These are phyloP conservation scores for Ectemnius cavifrons DNA, from an alignment of 2,888 invertebrate species.

Conservation along the genomic window DNA sequence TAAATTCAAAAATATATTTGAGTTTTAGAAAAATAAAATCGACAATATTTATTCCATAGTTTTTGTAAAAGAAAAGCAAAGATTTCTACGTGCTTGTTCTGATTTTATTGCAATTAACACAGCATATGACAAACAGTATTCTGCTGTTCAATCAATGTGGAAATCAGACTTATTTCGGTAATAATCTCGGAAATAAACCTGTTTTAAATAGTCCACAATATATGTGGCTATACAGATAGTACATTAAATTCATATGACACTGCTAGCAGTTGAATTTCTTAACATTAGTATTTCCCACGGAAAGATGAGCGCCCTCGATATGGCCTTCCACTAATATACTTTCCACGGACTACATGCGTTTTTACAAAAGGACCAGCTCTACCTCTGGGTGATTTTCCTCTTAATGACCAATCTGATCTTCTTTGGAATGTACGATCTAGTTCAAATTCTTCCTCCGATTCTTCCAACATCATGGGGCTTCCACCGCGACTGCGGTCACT, in stretches of 20 bases:
- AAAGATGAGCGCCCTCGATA: constrained; percentile 62
- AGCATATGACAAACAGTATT: neutral
- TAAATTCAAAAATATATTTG: too few relatives aligned
- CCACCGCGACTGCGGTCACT: constrained; percentile 68
- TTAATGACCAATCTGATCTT: constrained; percentile 61
- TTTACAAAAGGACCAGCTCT: constrained; percentile 57
- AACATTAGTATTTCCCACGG: constrained; percentile 58
- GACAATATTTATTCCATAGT: neutral
- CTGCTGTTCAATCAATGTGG: neutral
- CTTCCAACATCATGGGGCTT: constrained; percentile 67
- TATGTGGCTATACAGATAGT: neutral
- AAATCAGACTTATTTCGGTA: too few relatives aligned
- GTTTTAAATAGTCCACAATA: neutral
- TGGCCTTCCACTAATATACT: constrained; percentile 58
- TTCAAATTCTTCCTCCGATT: constrained; percentile 66
- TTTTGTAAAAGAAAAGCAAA: neutral
- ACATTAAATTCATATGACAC: neutral
- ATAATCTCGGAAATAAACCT: neutral
- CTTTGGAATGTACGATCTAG: constrained; percentile 56
- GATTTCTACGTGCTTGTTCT: neutral
- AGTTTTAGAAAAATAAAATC: neutral
- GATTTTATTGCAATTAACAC: neutral
- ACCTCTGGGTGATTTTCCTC: constrained; percentile 60
- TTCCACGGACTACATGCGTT: constrained; percentile 58
- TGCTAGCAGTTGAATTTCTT: neutral